Conservation (phyloP, 2,113 vertebrate species). For the Lamprologus speciosus region DNA sequence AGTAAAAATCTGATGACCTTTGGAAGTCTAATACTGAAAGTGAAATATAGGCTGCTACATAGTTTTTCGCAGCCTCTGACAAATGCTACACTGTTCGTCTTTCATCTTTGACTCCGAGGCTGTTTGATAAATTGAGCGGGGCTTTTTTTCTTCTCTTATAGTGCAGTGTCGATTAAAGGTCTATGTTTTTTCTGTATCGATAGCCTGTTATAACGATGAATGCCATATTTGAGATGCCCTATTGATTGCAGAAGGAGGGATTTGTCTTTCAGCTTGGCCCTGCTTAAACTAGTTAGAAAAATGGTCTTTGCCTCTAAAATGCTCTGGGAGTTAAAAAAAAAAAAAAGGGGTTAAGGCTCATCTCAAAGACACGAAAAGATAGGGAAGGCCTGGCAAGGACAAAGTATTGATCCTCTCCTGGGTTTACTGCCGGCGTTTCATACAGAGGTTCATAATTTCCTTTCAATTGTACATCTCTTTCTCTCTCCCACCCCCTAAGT, state of each 20-base stretch:
- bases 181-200: constrained; percentile 17
- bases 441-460: constrained; percentile 4
- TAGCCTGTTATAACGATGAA: neutral
- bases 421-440: constrained; percentile 2
- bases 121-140: neutral
- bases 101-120: constrained; percentile 17
- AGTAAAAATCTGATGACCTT: neutral
- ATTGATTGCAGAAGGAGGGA: neutral
- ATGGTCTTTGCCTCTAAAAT: neutral
- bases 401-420: constrained; percentile 32
- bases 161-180: constrained; percentile 1
- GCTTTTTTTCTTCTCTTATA: neutral
- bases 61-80: neutral
- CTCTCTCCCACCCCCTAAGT: neutral
- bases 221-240: constrained; percentile 9
- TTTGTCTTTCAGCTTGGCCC: neutral
- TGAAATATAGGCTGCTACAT: neutral
- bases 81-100: neutral
- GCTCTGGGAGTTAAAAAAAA: neutral
- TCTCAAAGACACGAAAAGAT: constrained; percentile 24
- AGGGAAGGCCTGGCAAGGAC: constrained; percentile 47
- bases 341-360: constrained; percentile 12
- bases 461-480: constrained; percentile 13
- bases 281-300: neutral
- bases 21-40: neutral